A percentile compares a stretch with the other conserved stretches of the same genome.
Conservation (phyloP, 92 coral and sea anemone species). For the Palythoa heliodiscus region DNA sequence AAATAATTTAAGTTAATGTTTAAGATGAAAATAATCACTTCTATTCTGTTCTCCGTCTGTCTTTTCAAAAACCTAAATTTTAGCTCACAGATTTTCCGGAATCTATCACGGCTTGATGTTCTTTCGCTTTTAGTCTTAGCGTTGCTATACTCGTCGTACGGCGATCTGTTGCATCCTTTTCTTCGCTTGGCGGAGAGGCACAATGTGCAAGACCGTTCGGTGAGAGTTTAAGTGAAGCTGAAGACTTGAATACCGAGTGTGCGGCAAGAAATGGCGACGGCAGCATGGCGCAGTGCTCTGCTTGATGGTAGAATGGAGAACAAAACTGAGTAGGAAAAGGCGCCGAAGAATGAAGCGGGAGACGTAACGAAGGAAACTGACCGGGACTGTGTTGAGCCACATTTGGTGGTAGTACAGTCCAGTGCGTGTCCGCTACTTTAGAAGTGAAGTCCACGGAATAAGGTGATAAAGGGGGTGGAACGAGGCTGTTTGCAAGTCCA, state of each 20-base stretch:
- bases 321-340: constrained; percentile 44
- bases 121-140: constrained; percentile 84
- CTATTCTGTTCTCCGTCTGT: neutral
- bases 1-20: neutral
- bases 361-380: constrained; percentile 79
- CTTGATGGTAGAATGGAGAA: constrained; percentile 52
- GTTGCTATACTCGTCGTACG: constrained; percentile 90
- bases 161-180: constrained; percentile 67
- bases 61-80: neutral
- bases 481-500: constrained; percentile 70
- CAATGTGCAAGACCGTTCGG: constrained; percentile 50
- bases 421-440: constrained; percentile 64
- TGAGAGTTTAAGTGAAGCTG: constrained; percentile 62
- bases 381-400: constrained; percentile 53
- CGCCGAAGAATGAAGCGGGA: constrained; percentile 72
- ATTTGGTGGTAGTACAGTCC: constrained; percentile 52
- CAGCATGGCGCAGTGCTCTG: constrained; percentile 48
- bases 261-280: constrained; percentile 61
- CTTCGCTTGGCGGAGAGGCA: constrained; percentile 65
- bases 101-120: constrained; percentile 67
- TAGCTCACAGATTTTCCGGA: constrained; percentile 39
- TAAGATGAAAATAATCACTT: neutral
- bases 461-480: constrained; percentile 77
- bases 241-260: constrained; percentile 54
- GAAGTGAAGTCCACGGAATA: constrained; percentile 63